phyloP scores from a whole-genome alignment of 2,113 vertebrate genomes.

The Bombycilla garrulus region DNA sequence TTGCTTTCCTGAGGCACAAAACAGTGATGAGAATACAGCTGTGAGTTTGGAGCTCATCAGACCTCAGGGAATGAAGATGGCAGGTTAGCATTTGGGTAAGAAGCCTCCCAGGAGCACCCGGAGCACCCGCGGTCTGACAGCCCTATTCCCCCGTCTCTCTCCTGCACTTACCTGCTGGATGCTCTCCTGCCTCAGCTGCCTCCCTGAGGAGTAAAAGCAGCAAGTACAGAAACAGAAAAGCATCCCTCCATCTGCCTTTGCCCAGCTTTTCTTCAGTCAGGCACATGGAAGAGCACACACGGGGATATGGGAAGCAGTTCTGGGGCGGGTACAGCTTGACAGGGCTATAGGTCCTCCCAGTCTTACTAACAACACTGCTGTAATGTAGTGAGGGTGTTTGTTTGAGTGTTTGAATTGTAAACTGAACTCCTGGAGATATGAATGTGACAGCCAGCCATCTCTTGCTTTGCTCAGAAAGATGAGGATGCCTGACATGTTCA shows the following conservation, averaged over 20 bases:
- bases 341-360: background rate
- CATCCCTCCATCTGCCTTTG: background rate
- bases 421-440: background rate
- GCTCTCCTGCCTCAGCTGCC: background rate
- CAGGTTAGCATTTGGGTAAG: background rate
- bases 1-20: background rate
- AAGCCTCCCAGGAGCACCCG: background rate
- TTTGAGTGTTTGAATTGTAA: background rate
- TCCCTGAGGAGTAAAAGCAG: background rate
- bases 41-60: background rate
- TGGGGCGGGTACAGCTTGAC: background rate
- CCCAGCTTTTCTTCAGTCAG: background rate
- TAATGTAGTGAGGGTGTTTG: background rate
- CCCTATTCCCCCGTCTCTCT: background rate
- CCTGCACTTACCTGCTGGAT: background rate
- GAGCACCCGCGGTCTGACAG: background rate
- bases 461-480: background rate
- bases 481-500: background rate
- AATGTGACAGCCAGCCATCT: background rate
- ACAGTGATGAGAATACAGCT: background rate
- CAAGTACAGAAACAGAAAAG: background rate
- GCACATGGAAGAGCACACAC: fast-evolving
- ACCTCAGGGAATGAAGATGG: background rate
- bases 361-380: background rate
- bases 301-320: background rate